Conservation (phyloP, 2,888 invertebrate genomes). For the Parasteatoda lunata region DNA sequence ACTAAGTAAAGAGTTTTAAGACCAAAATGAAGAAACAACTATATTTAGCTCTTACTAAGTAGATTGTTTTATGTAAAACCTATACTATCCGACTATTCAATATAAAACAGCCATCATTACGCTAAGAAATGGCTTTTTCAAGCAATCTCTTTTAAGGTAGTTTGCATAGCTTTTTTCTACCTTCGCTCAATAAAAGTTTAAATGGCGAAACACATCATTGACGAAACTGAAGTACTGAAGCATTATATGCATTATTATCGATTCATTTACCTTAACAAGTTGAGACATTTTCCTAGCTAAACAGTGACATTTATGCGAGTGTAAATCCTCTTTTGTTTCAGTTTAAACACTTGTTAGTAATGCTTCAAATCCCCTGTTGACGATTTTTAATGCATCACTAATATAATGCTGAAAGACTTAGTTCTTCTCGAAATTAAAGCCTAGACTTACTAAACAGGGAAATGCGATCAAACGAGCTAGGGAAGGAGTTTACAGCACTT, state of each 20-base stretch:
- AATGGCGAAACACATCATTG: neutral
- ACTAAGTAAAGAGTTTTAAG: no score
- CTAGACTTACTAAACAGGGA: conserved; percentile 55
- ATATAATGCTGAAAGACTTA: conserved; percentile 58
- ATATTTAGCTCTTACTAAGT: no score
- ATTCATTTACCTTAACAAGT: conserved; percentile 16
- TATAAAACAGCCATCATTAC: no score
- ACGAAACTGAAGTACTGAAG: neutral
- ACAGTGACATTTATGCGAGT: conserved; percentile 9
- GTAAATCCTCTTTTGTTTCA: conserved; percentile 45
- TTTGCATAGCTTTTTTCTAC: no score
- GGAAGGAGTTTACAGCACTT: conserved; percentile 62
- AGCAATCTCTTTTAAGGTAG: no score
- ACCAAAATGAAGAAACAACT: no score
- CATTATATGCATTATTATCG: neutral
- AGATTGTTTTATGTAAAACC: no score
- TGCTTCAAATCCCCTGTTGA: conserved; percentile 44
- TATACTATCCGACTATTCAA: no score
- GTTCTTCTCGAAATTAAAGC: conserved; percentile 48
- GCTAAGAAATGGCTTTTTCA: no score
- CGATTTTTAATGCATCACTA: conserved; percentile 58
- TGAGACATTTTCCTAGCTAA: neutral
- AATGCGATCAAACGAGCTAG: conserved; percentile 58
- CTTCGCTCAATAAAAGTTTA: no score
- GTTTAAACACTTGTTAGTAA: conserved; percentile 41